Base-by-base conservation (phyloP, 2,888 invertebrate genomes). In the Macrophya alboannulata region DNA sequence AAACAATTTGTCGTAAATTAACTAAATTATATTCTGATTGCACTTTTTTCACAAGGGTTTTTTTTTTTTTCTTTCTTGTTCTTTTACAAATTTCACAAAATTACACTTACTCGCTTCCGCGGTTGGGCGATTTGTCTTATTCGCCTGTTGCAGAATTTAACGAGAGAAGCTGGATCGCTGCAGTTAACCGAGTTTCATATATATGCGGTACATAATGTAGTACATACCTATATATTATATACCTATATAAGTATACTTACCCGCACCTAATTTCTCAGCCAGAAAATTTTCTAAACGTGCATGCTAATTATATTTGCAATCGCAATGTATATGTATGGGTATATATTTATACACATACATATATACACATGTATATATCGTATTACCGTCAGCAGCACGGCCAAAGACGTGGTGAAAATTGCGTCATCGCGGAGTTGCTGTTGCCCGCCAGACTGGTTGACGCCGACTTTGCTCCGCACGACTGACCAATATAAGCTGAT, bases 371-470 rank as follows among this genome's bases (percentile, higher is more conserved):
- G 12, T 65, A 31, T 65, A 65, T 68, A 68, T 25, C 17, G 37
- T 17, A 17, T 37, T 68, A 68, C 37, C 37, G 68, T 12, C 62
- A 62, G 25, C 68, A 37, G 25, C 68, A 37, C 68, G 68, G 68
- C 31, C 37, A 68, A 37, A 68, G 68, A 15, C 37, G 68, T 37
- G 68, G 37, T 37, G 48, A 48, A 68, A 68, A 89, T 91, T 90
- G 90, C 91, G 91, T 91, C 90, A 90, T 88, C 87, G 87, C 84
- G 87, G 10, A 12, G 87, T 87, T 74, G 87, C 88, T 88, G 87
- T 86, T 86, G 87, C 51, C 15, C 17, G 89, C 90, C 90, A 92
- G 92, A 92, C 92, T 90, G 90, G 89, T 88, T 91, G 92, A 91
- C 92, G 92, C 92, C 92, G 87, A 55, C 77, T 77, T 12, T 55